Evolutionary conservation across 1,140 invertebrate genomes (phyloP), one percentile per base, ranked within the genome.

Genomic region (Drosophila ananassae): DNA sequence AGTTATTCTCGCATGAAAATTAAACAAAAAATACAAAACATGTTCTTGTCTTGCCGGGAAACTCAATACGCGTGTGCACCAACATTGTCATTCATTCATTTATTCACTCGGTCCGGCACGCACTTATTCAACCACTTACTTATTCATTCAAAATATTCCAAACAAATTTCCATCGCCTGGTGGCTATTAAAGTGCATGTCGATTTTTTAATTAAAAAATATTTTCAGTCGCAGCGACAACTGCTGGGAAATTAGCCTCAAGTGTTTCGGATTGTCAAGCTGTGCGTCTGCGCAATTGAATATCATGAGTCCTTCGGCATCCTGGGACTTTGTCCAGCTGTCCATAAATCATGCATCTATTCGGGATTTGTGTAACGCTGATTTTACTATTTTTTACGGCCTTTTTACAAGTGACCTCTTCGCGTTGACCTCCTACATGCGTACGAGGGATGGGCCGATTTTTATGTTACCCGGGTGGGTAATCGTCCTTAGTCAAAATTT

Each of bases 1-100:
- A 79, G 72, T 83, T 69, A 89, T 87, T 87, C 79, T 87, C 56
- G 71, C 82, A 83, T 87, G 79, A 89, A 89, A 87, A 83, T 76
- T 53, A 67, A 10, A 37, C 34, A 37, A 37, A 37, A 37, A 37
- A 37, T 1, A 12, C 68, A 73, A 89, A 87, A 89, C 82, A 89
- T 89, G 82, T 89, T 89, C 83, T 76, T 28, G 72, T 51, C 53
- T 21, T 17, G 10, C 71, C 71, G 62, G 41, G 80, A 79, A 89
- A 85, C 77, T 50, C 83, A 85, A 85, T 85, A 82, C 59, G 82
- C 82, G 83, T 82, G 83, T 82, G 82, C 67, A 63, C 80, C 55
- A 58, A 52, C 41, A 61, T 44, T 76, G 81, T 68, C 81, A 80
- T 77, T 57, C 39, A 73, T 50, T 64, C 53, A 76, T 41, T 64